Evolutionary conservation across 2,888 invertebrate genomes (phyloP).

Genomic region (Lasius platythorax): DNA sequence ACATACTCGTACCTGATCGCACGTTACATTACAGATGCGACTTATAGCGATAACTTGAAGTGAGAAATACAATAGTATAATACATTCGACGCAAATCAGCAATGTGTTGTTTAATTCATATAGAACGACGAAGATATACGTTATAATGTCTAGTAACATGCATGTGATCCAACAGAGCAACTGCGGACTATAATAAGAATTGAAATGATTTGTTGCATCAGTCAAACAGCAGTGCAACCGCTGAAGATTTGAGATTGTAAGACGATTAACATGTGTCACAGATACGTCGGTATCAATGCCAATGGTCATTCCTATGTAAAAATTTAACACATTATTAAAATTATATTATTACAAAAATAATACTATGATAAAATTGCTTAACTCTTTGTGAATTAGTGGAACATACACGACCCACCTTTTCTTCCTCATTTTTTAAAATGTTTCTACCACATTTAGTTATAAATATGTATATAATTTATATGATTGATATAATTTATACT

Average conservation of each 20-base stretch:
- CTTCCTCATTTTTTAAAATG: no score
- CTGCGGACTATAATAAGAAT: constrained; percentile 19
- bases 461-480: no score
- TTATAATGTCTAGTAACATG: not conserved
- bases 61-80: not conserved
- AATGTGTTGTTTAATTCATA: not conserved
- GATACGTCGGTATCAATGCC: not conserved
- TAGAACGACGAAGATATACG: not conserved
- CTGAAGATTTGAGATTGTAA: constrained; percentile 6
- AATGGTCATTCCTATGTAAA: not conserved
- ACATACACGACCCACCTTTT: no score
- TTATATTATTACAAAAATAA: not conserved
- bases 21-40: constrained; percentile 26
- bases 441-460: no score
- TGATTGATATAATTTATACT: no score
- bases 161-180: constrained; percentile 18
- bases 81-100: not conserved
- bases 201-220: constrained; percentile 20
- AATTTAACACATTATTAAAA: not conserved
- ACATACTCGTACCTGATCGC: constrained; percentile 23
- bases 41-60: constrained; percentile 26
- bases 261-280: not conserved
- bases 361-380: not conserved
- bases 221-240: not conserved
- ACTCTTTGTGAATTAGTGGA: not conserved